A percentile compares a stretch with the other conserved stretches of the same genome.
Conservation (phyloP, 2,113 vertebrate species). For the Forbesichthys papilliferus region DNA sequence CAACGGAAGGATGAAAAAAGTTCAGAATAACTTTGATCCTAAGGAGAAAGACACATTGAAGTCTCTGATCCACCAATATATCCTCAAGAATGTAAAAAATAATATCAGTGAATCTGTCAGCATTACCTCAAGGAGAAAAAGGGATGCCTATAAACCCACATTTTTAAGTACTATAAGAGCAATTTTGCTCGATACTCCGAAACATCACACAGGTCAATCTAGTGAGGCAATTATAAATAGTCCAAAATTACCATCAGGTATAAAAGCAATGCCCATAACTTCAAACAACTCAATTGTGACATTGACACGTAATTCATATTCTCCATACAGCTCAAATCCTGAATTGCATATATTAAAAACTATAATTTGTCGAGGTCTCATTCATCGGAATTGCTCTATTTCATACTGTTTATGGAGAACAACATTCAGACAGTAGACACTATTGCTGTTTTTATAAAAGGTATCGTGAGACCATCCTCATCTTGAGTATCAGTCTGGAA, state of each 20-base stretch:
- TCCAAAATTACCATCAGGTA: background rate
- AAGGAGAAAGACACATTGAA: background rate
- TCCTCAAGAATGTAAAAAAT: background rate
- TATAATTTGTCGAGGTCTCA: background rate
- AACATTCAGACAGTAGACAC: too few species aligned
- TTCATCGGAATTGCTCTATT: background rate
- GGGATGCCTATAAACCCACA: background rate
- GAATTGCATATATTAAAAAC: background rate
- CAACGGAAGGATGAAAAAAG: constrained; percentile 50
- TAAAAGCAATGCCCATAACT: background rate
- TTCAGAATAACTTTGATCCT: constrained; percentile 24
- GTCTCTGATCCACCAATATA: background rate
- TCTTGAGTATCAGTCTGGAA: too few species aligned
- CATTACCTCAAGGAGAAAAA: background rate
- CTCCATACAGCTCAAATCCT: background rate
- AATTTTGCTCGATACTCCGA: background rate
- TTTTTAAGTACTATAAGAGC: background rate
- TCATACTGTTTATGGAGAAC: background rate
- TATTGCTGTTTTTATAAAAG: too few species aligned
- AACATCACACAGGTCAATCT: background rate
- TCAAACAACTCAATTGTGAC: background rate
- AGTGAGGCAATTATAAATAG: too few species aligned
- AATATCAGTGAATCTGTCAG: background rate
- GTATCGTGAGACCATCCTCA: too few species aligned
- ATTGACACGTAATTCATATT: background rate